phyloP scores from a whole-genome alignment of 2,888 invertebrate species.

The Acanthopleura granulata region DNA sequence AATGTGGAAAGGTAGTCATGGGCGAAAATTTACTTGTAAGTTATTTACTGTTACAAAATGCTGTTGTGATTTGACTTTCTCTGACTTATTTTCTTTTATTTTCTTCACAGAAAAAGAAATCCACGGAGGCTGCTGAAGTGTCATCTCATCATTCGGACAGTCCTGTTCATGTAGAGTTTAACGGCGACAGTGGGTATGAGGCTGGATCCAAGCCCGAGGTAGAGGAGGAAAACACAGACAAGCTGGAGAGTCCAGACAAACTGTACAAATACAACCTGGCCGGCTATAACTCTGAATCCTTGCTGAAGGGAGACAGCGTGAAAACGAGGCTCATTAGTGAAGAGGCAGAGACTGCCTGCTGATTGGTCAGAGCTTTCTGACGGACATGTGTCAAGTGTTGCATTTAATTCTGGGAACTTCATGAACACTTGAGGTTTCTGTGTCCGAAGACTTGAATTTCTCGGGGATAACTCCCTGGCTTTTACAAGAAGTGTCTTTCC shows the following conservation, averaged over 20 bases:
- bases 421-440: too few relatives aligned
- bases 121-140: not conserved
- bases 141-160: not conserved
- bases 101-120: not conserved
- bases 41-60: too few relatives aligned
- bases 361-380: not conserved
- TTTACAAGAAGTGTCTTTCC: too few relatives aligned
- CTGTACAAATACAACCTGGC: not conserved
- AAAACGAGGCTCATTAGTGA: not conserved
- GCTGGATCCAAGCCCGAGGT: conserved; percentile 51
- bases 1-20: too few relatives aligned
- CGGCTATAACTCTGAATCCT: not conserved
- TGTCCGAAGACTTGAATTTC: too few relatives aligned
- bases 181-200: conserved; percentile 61
- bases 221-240: conserved; percentile 39
- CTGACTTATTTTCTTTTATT: too few relatives aligned
- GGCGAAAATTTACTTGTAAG: too few relatives aligned
- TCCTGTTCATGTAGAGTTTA: conserved; percentile 34
- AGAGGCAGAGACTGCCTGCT: conserved; percentile 2
- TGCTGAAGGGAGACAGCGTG: not conserved
- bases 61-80: too few relatives aligned
- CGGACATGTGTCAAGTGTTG: too few relatives aligned
- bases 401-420: too few relatives aligned
- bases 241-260: conserved; percentile 29
- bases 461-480: too few relatives aligned